Evolutionary conservation across 2,113 vertebrate species (phyloP), one percentile per base, ranked within the genome.

Genomic region (Campylomormyrus tamandua): DNA sequence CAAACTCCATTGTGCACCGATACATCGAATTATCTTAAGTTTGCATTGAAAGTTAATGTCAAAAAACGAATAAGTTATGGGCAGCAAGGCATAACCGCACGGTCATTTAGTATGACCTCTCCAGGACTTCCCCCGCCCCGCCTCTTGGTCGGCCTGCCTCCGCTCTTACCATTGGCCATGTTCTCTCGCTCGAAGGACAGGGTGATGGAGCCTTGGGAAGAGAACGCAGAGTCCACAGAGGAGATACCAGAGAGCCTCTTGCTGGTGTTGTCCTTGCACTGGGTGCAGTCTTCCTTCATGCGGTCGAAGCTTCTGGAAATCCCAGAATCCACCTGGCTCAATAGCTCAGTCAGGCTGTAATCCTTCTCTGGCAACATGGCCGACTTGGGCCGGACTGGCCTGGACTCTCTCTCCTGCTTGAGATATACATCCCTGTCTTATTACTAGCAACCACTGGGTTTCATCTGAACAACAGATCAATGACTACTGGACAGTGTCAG

Each of bases 181-280:
- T 95, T 97, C 91, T 99, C 98, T 87, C 96, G 97, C 92, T 99
- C 98, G 88, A 99, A 98, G 0, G 98, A 99, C 89, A 99, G 93
- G 0, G 97, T 98, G 92, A 99, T 96, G 0, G 98, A 99, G 83
- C 98, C 98, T 90, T 99, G 96, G 39, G 98, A 99, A 21, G 98
- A 99, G 93, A 99, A 99, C 88, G 98, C 98, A 0, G 98, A 99
- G 93, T 99, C 98, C 27, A 98, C 97, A 0, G 98, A 99, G 1
- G 98, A 99, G 94, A 99, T 97, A 21, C 98, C 98, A 0, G 98
- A 99, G 53, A 99, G 96, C 88, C 98, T 91, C 93, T 99, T 99
- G 95, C 94, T 93, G 0, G 95, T 94, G 89, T 97, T 97, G 52
- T 96, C 97, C 90, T 96, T 97, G 95, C 90, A 97, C 96, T 87